phyloP scores from a whole-genome alignment of 64 coral and sea anemone genomes.

The Montipora cactus region DNA sequence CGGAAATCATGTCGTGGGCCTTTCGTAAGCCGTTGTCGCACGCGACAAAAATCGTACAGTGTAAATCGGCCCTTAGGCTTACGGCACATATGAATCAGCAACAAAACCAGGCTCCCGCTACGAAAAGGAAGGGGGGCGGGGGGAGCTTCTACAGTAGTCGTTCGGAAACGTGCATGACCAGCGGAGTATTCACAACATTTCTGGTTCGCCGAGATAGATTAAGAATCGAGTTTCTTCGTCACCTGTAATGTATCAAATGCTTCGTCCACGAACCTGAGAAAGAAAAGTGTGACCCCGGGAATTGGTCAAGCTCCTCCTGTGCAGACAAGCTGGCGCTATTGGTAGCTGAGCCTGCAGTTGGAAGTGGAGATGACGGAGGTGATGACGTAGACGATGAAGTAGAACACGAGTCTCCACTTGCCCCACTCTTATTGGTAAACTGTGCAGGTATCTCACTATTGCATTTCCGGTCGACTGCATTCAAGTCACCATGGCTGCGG shows the following conservation, averaged over 20 bases:
- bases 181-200: too few species aligned
- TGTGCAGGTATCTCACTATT: background rate
- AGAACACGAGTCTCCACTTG: conserved; percentile 51
- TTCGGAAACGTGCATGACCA: too few species aligned
- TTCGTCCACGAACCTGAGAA: background rate
- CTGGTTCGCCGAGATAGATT: too few species aligned
- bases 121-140: too few species aligned
- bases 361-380: conserved; percentile 63
- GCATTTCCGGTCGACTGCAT: conserved; percentile 46
- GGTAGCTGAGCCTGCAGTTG: background rate
- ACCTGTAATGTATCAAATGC: background rate
- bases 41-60: too few species aligned
- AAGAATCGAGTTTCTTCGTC: too few species aligned
- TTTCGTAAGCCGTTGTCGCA: too few species aligned
- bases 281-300: conserved; percentile 38
- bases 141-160: too few species aligned
- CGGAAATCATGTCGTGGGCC: too few species aligned
- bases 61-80: too few species aligned
- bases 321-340: conserved; percentile 8
- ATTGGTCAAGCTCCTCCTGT: conserved; percentile 49
- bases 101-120: too few species aligned
- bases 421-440: background rate
- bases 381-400: conserved; percentile 58
- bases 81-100: too few species aligned
- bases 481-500: conserved; percentile 67